Conservation (phyloP, 2,797 vertebrate species). For the Agapornis canus region DNA sequence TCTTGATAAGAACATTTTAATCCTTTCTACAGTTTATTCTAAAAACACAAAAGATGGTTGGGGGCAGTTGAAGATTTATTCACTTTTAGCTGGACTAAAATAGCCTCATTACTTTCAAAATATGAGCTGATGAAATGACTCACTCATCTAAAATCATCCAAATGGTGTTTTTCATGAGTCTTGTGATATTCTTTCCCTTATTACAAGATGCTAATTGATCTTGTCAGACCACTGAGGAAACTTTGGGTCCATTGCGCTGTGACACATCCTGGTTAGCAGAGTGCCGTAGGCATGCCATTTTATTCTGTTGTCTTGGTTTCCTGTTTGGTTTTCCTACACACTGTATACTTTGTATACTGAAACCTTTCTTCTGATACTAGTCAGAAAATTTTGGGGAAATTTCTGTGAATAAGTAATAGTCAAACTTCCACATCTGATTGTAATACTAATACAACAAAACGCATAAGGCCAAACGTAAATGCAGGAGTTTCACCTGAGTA, state of each 20-base stretch:
- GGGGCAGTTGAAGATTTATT: background rate
- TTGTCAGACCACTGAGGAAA: slow-evolving; percentile 4
- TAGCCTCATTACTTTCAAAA: slow-evolving; percentile 47
- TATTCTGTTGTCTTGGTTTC: background rate
- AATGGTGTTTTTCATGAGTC: background rate
- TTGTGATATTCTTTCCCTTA: background rate
- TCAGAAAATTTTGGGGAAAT: background rate
- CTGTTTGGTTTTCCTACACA: background rate
- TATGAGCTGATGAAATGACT: slow-evolving; percentile 49
- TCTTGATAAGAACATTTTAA: background rate
- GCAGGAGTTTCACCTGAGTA: background rate
- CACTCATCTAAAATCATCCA: slow-evolving; percentile 27
- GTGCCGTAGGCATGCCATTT: background rate
- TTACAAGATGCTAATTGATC: background rate
- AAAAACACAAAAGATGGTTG: background rate
- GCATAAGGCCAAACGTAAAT: background rate
- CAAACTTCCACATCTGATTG: background rate
- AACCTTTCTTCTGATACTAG: background rate
- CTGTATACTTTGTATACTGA: background rate
- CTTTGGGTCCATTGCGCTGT: accelerated
- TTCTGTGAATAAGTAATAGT: background rate
- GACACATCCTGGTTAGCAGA: background rate
- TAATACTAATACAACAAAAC: background rate
- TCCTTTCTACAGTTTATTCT: background rate
- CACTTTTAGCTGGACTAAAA: slow-evolving; percentile 28